Conservation (phyloP, 2,888 invertebrate genomes). For the Drosophila cognata region DNA sequence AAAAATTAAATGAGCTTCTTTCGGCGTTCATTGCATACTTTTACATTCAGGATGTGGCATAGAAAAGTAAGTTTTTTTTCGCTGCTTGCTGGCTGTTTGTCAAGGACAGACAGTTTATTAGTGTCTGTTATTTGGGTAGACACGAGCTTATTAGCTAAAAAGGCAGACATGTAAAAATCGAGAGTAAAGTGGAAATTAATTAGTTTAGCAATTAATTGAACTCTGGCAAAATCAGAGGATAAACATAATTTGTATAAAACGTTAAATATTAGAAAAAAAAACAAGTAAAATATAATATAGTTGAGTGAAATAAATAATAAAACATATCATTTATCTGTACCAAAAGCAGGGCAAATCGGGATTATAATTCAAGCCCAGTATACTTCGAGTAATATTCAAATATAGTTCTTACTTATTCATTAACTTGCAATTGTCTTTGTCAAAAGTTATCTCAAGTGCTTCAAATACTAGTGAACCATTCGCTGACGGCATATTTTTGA, state of each 20-base stretch:
- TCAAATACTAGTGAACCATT: too few relatives aligned
- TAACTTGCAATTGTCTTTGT: not conserved
- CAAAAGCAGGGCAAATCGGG: not conserved
- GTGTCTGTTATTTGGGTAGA: conserved; percentile 8
- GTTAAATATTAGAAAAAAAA: not conserved
- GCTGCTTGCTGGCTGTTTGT: conserved; percentile 13
- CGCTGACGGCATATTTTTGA: not conserved
- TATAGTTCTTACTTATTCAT: not conserved
- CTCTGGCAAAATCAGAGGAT: not conserved
- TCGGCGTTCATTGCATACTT: conserved; percentile 43
- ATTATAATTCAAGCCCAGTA: not conserved
- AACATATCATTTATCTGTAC: not conserved
- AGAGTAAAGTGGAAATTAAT: not conserved
- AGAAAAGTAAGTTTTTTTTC: conserved; percentile 5
- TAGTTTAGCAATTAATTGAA: not conserved
- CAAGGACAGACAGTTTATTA: conserved; percentile 32
- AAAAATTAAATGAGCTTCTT: conserved; percentile 55
- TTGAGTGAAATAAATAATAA: not conserved
- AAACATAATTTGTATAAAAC: not conserved
- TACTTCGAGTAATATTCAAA: not conserved
- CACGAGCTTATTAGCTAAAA: conserved; percentile 11
- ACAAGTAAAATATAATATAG: too few relatives aligned
- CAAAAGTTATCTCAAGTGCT: not conserved
- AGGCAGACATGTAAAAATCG: not conserved
- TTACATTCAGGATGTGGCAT: conserved; percentile 5